These are phyloP conservation scores for Onchidella celtica DNA, from an alignment of 2,888 invertebrate genomes.

Conservation along the genomic window DNA sequence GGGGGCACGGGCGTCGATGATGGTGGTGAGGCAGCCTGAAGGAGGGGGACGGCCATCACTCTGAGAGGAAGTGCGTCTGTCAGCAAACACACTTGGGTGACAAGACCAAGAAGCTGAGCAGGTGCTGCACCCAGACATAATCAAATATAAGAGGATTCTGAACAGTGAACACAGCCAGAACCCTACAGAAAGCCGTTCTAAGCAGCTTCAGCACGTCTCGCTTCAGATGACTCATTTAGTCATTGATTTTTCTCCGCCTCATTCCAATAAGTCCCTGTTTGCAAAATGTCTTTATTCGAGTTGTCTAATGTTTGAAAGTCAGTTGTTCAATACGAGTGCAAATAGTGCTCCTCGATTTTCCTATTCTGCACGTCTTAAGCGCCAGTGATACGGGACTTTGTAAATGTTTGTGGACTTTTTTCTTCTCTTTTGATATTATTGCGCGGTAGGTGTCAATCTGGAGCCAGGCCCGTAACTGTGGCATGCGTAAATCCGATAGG, in stretches of 20 bases:
- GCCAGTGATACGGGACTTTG: too few species aligned
- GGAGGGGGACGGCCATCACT: background rate
- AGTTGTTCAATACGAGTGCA: too few species aligned
- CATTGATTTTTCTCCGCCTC: background rate
- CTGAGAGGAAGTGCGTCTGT: background rate
- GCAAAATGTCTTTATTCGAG: too few species aligned
- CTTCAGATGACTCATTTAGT: background rate
- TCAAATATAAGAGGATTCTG: conserved; percentile 27
- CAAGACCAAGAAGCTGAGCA: conserved; percentile 26
- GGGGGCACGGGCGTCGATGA: background rate
- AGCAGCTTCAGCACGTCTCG: background rate
- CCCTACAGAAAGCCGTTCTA: background rate
- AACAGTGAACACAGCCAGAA: conserved; percentile 5
- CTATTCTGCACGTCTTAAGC: too few species aligned
- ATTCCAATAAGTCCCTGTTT: too few species aligned
- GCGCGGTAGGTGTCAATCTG: too few species aligned
- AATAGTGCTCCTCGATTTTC: too few species aligned
- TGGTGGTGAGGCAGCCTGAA: background rate
- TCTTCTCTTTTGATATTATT: too few species aligned
- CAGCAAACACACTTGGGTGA: conserved; percentile 22
- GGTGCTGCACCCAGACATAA: conserved; percentile 29
- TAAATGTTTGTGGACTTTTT: too few species aligned
- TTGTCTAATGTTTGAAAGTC: too few species aligned
- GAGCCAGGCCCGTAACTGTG: too few species aligned
- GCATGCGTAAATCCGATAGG: too few species aligned